phyloP scores from a whole-genome alignment of 2,888 invertebrate species.

The Ormia ochracea region DNA sequence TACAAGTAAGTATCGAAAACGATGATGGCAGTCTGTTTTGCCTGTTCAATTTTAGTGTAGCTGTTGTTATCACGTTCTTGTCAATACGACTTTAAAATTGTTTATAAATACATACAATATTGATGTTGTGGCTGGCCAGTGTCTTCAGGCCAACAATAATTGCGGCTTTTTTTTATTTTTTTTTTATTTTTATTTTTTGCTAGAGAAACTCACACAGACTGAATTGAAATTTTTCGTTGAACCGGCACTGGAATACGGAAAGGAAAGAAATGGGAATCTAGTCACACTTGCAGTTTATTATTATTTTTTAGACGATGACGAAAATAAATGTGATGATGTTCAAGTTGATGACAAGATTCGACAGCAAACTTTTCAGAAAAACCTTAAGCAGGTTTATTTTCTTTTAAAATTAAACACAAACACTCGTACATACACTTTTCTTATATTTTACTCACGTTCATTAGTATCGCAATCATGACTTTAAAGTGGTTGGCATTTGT shows the following conservation, averaged over 20 bases:
- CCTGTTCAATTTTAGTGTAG: neutral
- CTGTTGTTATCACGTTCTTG: conserved; percentile 13
- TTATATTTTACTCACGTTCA: conserved; percentile 53
- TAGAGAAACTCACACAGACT: neutral
- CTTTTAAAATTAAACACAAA: neutral
- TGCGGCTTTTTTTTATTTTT: conserved; percentile 33
- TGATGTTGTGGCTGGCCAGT: conserved; percentile 35
- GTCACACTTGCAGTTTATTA: neutral
- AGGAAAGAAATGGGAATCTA: conserved; percentile 5
- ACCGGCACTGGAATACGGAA: neutral
- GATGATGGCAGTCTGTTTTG: conserved; percentile 12
- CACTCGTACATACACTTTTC: too few relatives aligned
- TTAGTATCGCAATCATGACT: conserved; percentile 53
- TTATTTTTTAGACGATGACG: conserved; percentile 8
- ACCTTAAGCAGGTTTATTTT: conserved; percentile 38
- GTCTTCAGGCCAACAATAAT: conserved; percentile 59
- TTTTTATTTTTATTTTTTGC: too few relatives aligned
- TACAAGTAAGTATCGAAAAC: neutral
- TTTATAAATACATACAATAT: conserved; percentile 17
- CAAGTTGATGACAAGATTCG: conserved; percentile 40
- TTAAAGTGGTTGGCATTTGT: conserved; percentile 33
- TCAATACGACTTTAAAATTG: conserved; percentile 6
- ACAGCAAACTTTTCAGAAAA: conserved; percentile 12
- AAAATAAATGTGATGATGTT: conserved; percentile 18
- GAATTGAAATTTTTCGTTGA: conserved; percentile 5